Evolutionary conservation across 2,113 vertebrate species (phyloP).

Genomic region (Anhinga anhinga): DNA sequence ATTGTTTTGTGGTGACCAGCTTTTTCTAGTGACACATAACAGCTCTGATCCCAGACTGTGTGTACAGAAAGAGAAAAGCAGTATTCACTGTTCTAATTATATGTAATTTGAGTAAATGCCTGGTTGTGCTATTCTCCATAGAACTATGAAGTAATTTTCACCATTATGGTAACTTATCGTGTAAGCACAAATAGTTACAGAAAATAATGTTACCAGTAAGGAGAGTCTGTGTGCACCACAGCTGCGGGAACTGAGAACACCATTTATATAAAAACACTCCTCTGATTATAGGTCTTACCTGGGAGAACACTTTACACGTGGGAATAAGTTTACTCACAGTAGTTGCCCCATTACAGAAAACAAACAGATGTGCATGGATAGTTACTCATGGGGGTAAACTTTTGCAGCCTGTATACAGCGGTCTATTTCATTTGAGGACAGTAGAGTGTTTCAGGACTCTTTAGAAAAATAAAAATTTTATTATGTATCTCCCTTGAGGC

Average conservation of each 20-base stretch:
- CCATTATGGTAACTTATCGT: slow-evolving; percentile 36
- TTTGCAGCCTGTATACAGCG: background rate
- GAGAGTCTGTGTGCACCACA: background rate
- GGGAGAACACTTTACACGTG: slow-evolving; percentile 14
- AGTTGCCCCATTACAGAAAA: slow-evolving; percentile 30
- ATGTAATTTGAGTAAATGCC: slow-evolving; percentile 44
- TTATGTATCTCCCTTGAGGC: slow-evolving; percentile 31
- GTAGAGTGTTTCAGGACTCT: slow-evolving; percentile 26
- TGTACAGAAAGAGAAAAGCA: background rate
- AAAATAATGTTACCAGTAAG: slow-evolving; percentile 37
- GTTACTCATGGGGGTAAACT: slow-evolving; percentile 30
- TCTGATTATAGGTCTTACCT: slow-evolving; percentile 46
- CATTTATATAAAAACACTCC: slow-evolving; percentile 47
- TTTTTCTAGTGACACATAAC: background rate
- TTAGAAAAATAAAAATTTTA: slow-evolving; percentile 32
- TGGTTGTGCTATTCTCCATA: background rate
- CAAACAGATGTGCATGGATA: slow-evolving; percentile 19
- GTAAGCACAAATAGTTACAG: slow-evolving; percentile 50
- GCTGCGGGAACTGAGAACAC: slow-evolving; percentile 52
- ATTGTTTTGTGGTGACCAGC: background rate
- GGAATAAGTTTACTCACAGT: slow-evolving; percentile 50
- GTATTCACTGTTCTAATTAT: slow-evolving; percentile 16
- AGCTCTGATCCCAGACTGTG: background rate
- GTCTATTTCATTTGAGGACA: slow-evolving; percentile 19
- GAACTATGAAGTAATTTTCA: slow-evolving; percentile 53